Evolutionary conservation across 2,888 invertebrate genomes (phyloP), one percentile per base, ranked within the genome.

Genomic region (Empis stercorea): DNA sequence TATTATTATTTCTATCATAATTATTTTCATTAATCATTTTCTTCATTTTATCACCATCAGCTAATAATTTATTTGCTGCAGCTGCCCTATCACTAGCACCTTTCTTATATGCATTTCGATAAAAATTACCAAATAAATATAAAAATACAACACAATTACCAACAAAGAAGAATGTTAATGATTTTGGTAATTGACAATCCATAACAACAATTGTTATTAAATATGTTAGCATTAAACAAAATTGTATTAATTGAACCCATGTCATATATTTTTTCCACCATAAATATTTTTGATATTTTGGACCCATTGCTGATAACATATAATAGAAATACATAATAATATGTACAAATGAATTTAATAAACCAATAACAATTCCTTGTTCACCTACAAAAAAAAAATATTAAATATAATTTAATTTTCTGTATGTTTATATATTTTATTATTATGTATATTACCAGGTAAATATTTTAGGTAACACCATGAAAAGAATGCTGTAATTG

Each of bases 391-490:
- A 32, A 45, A 37, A 44, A 27, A 27, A 27, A 27, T 27, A 27
- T 27, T 27, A 7, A 38, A 20, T 14, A 13, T 9, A 11, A 6
- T 13, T n/a, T 30, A 3, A n/a, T 27, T 27, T 7, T n/a, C n/a
- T n/a, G n/a, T n/a, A n/a, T n/a, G n/a, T n/a, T 39, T 16, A 13
- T 51, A 52, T 27, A 27, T 27, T 7, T 7, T 27, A 27, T 27
- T 2, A 7, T 27, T 27, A 27, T 4, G 3, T 20, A 27, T 7
- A 4, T 57, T 68, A 81, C 82, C 85, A 63, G 87, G 83, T 48
- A 85, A 71, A 62, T 81, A 88, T 65, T 84, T 84, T 17, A 81
- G 71, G 43, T 85, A 87, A 16, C 82, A 80, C 87, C 87, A 88
- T 1, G 81, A 80, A 63, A 84, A 80, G 50, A 86, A 68, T 20